These are phyloP conservation scores for Pseudotriccus pelzelni DNA, from an alignment of 2,797 vertebrate genomes.

Conservation along the genomic window DNA sequence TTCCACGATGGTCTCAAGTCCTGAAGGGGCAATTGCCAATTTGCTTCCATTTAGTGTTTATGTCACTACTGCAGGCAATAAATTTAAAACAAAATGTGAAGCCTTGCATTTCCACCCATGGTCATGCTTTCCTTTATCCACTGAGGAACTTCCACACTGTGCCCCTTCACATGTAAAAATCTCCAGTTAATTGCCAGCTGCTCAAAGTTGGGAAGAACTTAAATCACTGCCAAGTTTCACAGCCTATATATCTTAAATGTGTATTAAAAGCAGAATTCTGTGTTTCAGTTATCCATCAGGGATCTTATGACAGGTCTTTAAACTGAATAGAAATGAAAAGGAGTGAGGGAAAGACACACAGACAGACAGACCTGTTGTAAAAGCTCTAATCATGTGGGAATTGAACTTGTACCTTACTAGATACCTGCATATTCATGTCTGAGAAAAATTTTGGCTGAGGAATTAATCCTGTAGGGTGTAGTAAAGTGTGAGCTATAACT, in stretches of 20 bases:
- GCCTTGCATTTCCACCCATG: background rate
- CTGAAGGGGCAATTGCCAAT: background rate
- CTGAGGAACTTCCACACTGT: background rate
- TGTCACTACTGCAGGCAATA: background rate
- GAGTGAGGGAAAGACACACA: background rate
- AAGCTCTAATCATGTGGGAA: background rate
- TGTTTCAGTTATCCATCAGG: background rate
- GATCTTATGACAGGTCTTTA: background rate
- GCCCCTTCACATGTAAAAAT: background rate
- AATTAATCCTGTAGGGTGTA: background rate
- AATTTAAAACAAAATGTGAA: background rate
- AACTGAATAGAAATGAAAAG: background rate
- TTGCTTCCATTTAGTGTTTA: slow-evolving; percentile 9
- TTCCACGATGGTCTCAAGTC: slow-evolving; percentile 5
- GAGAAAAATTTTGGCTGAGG: background rate
- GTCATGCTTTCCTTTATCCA: slow-evolving; percentile 9
- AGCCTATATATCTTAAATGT: background rate
- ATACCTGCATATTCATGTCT: background rate
- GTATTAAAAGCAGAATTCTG: background rate
- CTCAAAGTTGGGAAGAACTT: background rate
- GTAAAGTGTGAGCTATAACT: background rate
- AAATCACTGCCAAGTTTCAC: background rate
- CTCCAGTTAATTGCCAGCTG: background rate
- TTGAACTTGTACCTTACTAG: background rate
- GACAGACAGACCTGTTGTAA: background rate